phyloP scores from a whole-genome alignment of 2,113 vertebrate species.

The Gnathonemus echidnorhynchus region DNA sequence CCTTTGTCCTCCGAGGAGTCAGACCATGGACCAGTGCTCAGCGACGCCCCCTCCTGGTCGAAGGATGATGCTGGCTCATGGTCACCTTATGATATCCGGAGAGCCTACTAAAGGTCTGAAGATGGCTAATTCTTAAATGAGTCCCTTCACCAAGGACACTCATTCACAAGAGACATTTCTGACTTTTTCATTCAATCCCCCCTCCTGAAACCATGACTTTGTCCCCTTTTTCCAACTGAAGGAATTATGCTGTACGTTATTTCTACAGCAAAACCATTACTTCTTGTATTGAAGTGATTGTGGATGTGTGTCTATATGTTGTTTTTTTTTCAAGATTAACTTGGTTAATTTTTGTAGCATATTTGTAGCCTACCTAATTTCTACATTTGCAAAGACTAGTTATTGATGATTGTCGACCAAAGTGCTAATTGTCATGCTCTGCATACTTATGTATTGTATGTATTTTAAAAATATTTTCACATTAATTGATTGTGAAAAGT shows the following conservation, averaged over 20 bases:
- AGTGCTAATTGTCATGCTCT: not conserved
- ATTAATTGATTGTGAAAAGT: not conserved
- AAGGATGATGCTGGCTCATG: constrained; percentile 68
- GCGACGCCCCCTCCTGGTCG: constrained; percentile 60
- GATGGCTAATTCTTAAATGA: not conserved
- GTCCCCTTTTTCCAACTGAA: not conserved
- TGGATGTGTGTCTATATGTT: not conserved
- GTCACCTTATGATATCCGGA: constrained; percentile 62
- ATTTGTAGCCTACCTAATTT: not conserved
- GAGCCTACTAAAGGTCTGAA: constrained; percentile 53
- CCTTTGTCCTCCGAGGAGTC: constrained; percentile 52
- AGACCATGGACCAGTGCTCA: constrained; percentile 35
- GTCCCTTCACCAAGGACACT: not conserved
- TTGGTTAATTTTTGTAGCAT: not conserved
- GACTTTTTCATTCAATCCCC: not conserved
- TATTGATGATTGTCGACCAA: not conserved
- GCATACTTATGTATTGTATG: not conserved
- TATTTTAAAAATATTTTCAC: not conserved
- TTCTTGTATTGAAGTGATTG: not conserved
- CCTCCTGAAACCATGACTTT: not conserved
- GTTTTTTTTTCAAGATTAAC: not conserved
- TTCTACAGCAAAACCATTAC: constrained; percentile 9
- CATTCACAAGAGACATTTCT: not conserved
- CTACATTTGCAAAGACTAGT: not conserved
- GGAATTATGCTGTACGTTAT: not conserved